Conservation (phyloP, 2,113 vertebrate species). For the Dicerorhinus sumatrensis region DNA sequence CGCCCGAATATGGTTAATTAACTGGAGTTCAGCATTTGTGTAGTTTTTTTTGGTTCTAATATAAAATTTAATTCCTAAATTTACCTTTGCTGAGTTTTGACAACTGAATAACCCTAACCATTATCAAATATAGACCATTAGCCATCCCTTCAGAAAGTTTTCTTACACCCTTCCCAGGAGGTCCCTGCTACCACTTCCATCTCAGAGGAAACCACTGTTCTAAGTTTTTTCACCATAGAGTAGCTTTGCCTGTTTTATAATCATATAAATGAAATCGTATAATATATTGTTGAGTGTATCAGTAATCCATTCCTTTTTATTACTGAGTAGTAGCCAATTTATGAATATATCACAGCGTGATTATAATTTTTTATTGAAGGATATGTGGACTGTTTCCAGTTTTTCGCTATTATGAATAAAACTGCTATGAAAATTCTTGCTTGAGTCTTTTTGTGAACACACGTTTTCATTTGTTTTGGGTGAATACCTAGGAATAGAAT, state of each 20-base stretch:
- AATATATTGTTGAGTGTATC: background rate
- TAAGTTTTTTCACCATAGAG: background rate
- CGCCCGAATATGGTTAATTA: background rate
- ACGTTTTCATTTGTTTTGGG: background rate
- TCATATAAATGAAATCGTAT: background rate
- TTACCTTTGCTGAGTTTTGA: constrained; percentile 30
- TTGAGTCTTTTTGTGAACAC: background rate
- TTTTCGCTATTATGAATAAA: background rate
- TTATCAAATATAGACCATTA: background rate
- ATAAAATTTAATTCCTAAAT: background rate
- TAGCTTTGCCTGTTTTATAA: background rate
- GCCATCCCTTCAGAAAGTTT: background rate
- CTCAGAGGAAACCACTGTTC: background rate
- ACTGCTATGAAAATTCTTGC: background rate
- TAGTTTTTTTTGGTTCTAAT: background rate
- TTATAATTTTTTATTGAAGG: background rate
- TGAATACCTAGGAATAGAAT: background rate
- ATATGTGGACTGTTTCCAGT: background rate
- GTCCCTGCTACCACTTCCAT: no score
- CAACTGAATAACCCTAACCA: background rate
- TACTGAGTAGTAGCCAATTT: background rate
- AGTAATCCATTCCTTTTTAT: background rate
- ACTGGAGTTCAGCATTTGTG: background rate
- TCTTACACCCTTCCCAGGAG: background rate
- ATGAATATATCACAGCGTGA: background rate